phyloP scores from a whole-genome alignment of 1,140 invertebrate species.

The Phenacoccus solenopsis region DNA sequence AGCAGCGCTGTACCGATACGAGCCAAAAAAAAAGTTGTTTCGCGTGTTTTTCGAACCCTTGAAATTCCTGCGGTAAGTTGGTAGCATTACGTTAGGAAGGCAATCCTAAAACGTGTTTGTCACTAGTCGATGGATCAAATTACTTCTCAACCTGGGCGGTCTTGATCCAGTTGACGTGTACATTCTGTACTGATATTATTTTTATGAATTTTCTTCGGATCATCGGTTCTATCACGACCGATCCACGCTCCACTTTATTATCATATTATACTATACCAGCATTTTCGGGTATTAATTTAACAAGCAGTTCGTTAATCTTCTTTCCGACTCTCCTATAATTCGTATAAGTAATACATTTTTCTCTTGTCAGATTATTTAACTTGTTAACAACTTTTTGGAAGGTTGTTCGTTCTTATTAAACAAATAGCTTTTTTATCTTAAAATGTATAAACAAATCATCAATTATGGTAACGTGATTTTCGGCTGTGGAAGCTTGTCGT shows the following conservation, averaged over 20 bases:
- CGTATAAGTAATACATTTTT: not conserved
- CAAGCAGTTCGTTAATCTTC: constrained; percentile 4
- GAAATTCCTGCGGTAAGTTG: constrained; percentile 13
- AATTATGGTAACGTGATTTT: too few species aligned
- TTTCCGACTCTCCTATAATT: not conserved
- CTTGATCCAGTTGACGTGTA: constrained; percentile 9
- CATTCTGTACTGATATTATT: constrained; percentile 4
- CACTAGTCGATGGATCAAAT: constrained; percentile 10
- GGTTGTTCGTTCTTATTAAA: not conserved
- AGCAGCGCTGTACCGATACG: too few species aligned
- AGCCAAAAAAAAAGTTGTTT: too few species aligned
- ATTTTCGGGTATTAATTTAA: constrained; percentile 13
- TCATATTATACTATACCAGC: constrained; percentile 1
- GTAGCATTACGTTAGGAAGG: constrained; percentile 9
- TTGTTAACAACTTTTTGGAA: not conserved
- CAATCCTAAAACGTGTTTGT: constrained; percentile 16
- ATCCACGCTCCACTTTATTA: constrained; percentile 16
- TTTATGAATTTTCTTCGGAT: constrained; percentile 15
- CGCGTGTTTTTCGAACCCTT: constrained; percentile 6
- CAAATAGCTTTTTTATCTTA: not conserved
- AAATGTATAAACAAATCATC: too few species aligned
- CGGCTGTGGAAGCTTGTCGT: too few species aligned
- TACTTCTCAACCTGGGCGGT: constrained; percentile 14
- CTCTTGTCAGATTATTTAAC: not conserved
- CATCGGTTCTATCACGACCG: constrained; percentile 12